These are phyloP conservation scores for Callimorpha dominula DNA, from an alignment of 2,888 invertebrate genomes.

Conservation along the genomic window DNA sequence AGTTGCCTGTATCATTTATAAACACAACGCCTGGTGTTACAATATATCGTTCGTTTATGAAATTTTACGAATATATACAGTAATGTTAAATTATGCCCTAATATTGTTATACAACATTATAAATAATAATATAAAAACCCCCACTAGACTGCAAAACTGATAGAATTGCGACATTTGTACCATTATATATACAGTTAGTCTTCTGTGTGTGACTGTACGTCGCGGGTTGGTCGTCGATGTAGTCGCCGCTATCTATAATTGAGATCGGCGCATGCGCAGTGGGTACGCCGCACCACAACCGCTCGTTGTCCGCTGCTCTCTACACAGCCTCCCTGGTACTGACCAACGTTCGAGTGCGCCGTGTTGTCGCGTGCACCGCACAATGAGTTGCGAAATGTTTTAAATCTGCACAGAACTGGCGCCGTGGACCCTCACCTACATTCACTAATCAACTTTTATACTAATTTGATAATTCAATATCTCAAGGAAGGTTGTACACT, in stretches of 20 bases:
- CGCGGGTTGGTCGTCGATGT: conserved; percentile 31
- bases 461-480: too few relatives aligned
- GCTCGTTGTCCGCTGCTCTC: conserved; percentile 41
- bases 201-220: conserved; percentile 30
- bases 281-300: conserved; percentile 14
- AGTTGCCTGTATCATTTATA: too few relatives aligned
- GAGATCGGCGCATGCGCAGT: conserved; percentile 60
- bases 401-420: neutral
- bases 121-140: too few relatives aligned
- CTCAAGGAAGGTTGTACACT: too few relatives aligned
- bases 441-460: neutral
- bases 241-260: conserved; percentile 70
- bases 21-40: too few relatives aligned
- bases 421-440: neutral
- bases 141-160: too few relatives aligned
- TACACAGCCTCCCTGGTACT: conserved; percentile 31
- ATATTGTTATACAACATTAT: too few relatives aligned
- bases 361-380: neutral
- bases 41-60: too few relatives aligned
- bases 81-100: too few relatives aligned
- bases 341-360: neutral
- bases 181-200: neutral
- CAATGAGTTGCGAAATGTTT: conserved; percentile 18
- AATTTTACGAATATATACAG: too few relatives aligned
- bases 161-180: too few relatives aligned